Percentiles rank a stretch among this genome's conserved stretches.
Evolutionary conservation across 2,113 vertebrate species (phyloP).

Genomic region (Aspiorhynchus laticeps): DNA sequence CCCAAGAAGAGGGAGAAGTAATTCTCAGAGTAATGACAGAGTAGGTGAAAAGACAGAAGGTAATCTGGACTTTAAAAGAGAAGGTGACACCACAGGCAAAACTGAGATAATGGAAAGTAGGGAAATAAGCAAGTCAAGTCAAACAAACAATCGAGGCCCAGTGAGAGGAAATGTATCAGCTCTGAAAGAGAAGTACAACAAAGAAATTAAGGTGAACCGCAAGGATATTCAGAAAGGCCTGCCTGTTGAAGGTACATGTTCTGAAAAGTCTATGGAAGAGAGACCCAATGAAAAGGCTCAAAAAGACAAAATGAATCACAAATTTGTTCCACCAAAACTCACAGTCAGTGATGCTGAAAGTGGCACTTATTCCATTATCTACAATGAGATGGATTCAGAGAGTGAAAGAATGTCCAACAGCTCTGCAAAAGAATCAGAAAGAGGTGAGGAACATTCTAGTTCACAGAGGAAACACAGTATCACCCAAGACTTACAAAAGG

Average conservation of each 20-base stretch:
- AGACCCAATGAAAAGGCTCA: neutral
- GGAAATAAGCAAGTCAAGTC: constrained; percentile 13
- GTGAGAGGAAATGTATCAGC: constrained; percentile 35
- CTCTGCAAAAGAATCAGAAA: neutral
- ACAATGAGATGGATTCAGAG: neutral
- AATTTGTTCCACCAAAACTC: constrained; percentile 15
- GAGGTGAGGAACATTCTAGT: neutral
- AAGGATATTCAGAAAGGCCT: constrained; percentile 2
- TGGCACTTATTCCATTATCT: neutral
- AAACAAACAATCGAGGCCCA: constrained; percentile 36
- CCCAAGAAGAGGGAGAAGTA: constrained; percentile 42
- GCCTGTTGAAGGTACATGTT: neutral
- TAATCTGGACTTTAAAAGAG: constrained; percentile 52
- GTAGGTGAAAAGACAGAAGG: constrained; percentile 32
- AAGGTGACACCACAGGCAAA: constrained; percentile 41
- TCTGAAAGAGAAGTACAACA: constrained; percentile 37
- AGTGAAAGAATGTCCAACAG: neutral
- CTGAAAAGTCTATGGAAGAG: neutral
- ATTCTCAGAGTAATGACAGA: constrained; percentile 5
- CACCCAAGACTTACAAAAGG: neutral
- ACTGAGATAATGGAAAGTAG: constrained; percentile 23
- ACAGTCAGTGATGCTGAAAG: constrained; percentile 3
- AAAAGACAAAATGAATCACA: neutral
- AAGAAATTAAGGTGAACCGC: neutral
- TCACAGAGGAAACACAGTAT: neutral